Percentiles rank a stretch among this genome's conserved stretches.
phyloP scores from a whole-genome alignment of 2,888 invertebrate genomes.

The Calameuta idolon region DNA sequence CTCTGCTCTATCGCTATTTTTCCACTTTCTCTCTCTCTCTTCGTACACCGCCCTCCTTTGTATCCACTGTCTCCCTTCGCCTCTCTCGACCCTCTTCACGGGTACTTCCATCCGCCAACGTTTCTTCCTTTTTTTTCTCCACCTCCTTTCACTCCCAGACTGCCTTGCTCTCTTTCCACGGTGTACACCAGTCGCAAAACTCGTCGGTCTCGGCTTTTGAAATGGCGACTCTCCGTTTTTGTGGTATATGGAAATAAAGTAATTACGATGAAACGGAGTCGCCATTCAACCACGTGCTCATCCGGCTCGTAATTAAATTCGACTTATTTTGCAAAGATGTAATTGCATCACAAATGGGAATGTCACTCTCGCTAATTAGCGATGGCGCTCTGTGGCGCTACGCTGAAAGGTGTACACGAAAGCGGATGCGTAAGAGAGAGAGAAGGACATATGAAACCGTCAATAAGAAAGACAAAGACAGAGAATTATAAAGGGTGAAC shows the following conservation, averaged over 20 bases:
- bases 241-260: constrained; percentile 41
- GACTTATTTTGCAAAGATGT: constrained; percentile 26
- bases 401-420: constrained; percentile 10
- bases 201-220: constrained; percentile 28
- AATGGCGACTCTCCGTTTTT: constrained; percentile 1
- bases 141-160: constrained; percentile 16
- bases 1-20: constrained; percentile 20
- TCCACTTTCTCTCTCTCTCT: not conserved
- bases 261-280: constrained; percentile 34
- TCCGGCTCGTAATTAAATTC: constrained; percentile 35
- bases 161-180: constrained; percentile 17
- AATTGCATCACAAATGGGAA: constrained; percentile 46
- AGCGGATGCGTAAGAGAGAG: not conserved
- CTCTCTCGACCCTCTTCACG: constrained; percentile 9
- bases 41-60: not conserved
- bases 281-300: constrained; percentile 17
- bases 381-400: constrained; percentile 19
- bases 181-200: constrained; percentile 17
- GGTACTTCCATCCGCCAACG: not conserved
- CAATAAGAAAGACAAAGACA: not conserved
- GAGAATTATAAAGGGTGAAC: not conserved
- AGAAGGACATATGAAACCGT: not conserved
- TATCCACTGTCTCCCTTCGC: constrained; percentile 13
- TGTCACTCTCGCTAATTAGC: constrained; percentile 45
- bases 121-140: constrained; percentile 15